Evolutionary conservation across 2,888 invertebrate genomes (phyloP), one percentile per base, ranked within the genome.

Genomic region (Tenthredo distinguenda): DNA sequence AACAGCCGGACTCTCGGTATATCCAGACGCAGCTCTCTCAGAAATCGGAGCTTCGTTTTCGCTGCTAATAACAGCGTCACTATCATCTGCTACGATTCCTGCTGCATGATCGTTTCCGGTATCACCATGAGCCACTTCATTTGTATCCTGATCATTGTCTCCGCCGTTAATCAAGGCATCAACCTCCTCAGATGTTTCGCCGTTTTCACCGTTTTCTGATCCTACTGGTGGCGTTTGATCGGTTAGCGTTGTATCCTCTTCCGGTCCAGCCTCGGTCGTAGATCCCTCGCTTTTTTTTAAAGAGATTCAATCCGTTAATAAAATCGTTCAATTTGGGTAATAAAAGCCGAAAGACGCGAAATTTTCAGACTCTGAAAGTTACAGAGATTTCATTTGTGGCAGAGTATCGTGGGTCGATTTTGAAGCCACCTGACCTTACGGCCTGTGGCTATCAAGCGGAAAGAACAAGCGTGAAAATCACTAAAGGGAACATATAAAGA

Each of bases 31-130:
- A 6, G 93, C 93, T 85, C 93, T 90, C 74, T 93, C 93, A 0
- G 93, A 93, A 18, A 93, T 88, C 26, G 90, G 93, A 0, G 93
- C 93, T 84, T 93, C 93, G 88, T 89, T 91, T 87, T 93, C 93
- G 86, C 88, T 90, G 87, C 87, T 88, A 12, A 87, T 85, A 72
- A 85, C 82, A n/a, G 86, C 72, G 86, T 87, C 88, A 15, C 82
- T 86, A 72, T 89, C 88, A 68, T 90, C 90, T 55, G 9, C 9
- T 7, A 43, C 47, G 43, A 15, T 40, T 15, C 43, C 21, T 76
- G n/a, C 43, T 5, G 9, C 34, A 47, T 34, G 7, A 26, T 77
- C 55, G 34, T 15, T n/a, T 18, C 34, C 81, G 21, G 7, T 31
- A 12, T 21, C 58, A 18, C 40, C 43, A 58, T 77, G 47, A 34